phyloP scores from a whole-genome alignment of 2,797 vertebrate genomes.

The Enteromius trimaculatus region DNA sequence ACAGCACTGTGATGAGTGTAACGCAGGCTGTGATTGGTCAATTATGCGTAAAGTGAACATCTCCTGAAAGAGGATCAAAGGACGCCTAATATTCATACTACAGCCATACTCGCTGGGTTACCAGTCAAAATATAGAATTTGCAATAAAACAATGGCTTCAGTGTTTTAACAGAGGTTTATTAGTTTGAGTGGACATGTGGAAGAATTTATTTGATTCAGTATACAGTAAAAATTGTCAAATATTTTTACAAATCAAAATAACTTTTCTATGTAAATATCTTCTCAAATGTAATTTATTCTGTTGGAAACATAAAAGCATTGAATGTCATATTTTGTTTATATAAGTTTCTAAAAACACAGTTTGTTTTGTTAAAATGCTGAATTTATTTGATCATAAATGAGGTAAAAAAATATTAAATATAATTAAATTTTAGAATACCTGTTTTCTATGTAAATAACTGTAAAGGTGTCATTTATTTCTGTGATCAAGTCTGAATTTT shows the following conservation, averaged over 20 bases:
- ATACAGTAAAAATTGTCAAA: background rate
- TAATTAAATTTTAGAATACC: too few species aligned
- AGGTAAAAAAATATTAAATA: too few species aligned
- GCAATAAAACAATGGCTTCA: background rate
- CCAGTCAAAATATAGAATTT: background rate
- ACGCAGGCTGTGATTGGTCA: slow-evolving; percentile 47
- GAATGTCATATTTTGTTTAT: too few species aligned
- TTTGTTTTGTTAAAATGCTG: too few species aligned
- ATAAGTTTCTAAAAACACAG: too few species aligned
- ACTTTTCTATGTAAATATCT: background rate
- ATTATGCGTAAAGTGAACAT: slow-evolving; percentile 19
- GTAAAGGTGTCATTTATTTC: too few species aligned
- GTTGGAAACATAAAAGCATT: too few species aligned
- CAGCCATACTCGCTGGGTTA: background rate
- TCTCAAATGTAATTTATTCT: background rate
- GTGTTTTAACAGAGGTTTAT: slow-evolving; percentile 3
- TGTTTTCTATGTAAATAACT: too few species aligned
- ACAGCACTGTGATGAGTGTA: slow-evolving; percentile 8
- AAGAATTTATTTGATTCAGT: background rate
- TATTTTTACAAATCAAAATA: background rate
- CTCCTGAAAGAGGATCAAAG: slow-evolving; percentile 29
- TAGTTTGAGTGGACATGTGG: background rate
- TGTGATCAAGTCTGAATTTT: background rate
- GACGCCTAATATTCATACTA: background rate
- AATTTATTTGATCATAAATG: too few species aligned